Conservation (phyloP, 2,797 vertebrate species). For the Tapirus indicus region DNA sequence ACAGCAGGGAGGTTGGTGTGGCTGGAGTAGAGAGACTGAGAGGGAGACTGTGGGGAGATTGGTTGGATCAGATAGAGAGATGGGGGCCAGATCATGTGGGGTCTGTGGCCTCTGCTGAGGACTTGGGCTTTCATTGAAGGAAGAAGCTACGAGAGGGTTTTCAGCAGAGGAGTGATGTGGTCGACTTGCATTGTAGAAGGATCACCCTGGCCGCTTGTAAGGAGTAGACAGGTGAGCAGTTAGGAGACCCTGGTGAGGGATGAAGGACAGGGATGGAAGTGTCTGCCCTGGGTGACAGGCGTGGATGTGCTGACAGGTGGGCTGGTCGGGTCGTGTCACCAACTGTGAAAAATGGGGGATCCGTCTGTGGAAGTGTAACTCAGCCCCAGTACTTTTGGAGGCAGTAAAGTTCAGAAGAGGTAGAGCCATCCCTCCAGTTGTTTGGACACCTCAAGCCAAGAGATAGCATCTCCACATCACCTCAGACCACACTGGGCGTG, state of each 20-base stretch:
- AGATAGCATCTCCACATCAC: too few relatives aligned
- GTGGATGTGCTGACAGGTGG: too few relatives aligned
- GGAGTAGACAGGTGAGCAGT: background rate
- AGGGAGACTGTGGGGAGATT: background rate
- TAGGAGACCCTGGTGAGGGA: background rate
- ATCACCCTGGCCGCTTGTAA: background rate
- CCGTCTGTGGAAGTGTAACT: too few relatives aligned
- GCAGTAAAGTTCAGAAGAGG: too few relatives aligned
- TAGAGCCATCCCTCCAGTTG: too few relatives aligned
- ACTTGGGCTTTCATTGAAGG: background rate
- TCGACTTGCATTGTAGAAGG: background rate
- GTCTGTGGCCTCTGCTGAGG: background rate
- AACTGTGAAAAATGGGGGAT: too few relatives aligned
- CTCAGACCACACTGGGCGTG: too few relatives aligned
- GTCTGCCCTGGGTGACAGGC: too few relatives aligned
- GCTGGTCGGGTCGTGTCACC: too few relatives aligned
- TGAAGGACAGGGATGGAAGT: too few relatives aligned
- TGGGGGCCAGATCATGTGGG: fast-evolving
- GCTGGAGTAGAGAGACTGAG: background rate
- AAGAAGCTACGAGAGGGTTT: background rate
- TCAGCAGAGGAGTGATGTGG: background rate
- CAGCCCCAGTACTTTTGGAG: too few relatives aligned
- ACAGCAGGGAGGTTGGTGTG: background rate
- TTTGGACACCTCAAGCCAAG: too few relatives aligned
- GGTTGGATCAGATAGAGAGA: background rate